Evolutionary conservation across 2,888 invertebrate genomes (phyloP).

Genomic region (Drosophila fungiperda): DNA sequence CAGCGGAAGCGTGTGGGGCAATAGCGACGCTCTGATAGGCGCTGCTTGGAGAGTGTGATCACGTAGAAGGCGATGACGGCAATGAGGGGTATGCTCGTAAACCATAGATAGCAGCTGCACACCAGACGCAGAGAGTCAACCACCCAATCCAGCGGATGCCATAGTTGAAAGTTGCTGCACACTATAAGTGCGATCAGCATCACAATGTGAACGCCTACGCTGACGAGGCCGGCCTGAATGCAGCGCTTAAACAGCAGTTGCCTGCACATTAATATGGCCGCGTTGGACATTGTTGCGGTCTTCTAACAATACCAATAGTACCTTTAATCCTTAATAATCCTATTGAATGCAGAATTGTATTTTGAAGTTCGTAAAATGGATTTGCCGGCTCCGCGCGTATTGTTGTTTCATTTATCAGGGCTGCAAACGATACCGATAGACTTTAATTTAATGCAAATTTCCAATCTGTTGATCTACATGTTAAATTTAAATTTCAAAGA

Average conservation of each 20-base stretch:
- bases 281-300: slow-evolving; percentile 28
- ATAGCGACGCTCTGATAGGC: slow-evolving; percentile 87
- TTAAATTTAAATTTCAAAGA: slow-evolving; percentile 2
- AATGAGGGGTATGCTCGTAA: slow-evolving; percentile 88
- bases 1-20: slow-evolving; percentile 89
- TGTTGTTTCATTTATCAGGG: slow-evolving; percentile 26
- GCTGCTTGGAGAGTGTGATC: slow-evolving; percentile 90
- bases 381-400: slow-evolving; percentile 46
- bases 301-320: background rate
- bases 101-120: slow-evolving; percentile 86
- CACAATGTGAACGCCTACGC: slow-evolving; percentile 87
- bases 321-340: background rate
- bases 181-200: slow-evolving; percentile 86
- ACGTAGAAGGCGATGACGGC: slow-evolving; percentile 89
- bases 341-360: background rate
- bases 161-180: slow-evolving; percentile 87
- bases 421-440: slow-evolving; percentile 18
- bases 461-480: background rate
- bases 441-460: too few species aligned
- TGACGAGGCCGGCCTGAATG: slow-evolving; percentile 86
- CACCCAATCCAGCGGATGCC: slow-evolving; percentile 89
- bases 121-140: slow-evolving; percentile 87
- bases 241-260: slow-evolving; percentile 81
- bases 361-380: background rate
- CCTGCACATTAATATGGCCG: slow-evolving; percentile 61